phyloP scores from a whole-genome alignment of 2,113 vertebrate species.

The Cyanoliseus patagonus region DNA sequence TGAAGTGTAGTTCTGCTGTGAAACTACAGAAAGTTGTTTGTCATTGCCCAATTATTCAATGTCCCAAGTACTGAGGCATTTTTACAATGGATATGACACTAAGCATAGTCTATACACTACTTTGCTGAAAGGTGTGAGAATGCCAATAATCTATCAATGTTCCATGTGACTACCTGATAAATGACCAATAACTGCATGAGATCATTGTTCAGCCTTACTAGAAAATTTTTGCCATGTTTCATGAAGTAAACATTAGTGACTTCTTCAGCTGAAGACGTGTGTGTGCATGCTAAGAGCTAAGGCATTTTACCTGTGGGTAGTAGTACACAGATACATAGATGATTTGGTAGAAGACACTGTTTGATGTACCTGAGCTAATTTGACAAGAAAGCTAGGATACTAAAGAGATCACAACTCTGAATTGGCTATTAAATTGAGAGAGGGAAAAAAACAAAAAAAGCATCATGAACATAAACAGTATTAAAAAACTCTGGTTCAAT shows the following conservation, averaged over 20 bases:
- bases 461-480: background rate
- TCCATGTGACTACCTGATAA: background rate
- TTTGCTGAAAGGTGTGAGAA: background rate
- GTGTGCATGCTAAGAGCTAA: background rate
- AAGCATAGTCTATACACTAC: background rate
- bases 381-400: background rate
- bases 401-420: background rate
- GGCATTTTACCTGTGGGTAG: background rate
- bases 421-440: background rate
- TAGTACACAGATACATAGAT: background rate
- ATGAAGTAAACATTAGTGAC: background rate
- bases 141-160: background rate
- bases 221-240: background rate
- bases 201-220: background rate
- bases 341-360: background rate
- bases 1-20: background rate
- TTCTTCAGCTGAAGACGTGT: background rate
- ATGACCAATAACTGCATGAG: background rate
- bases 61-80: background rate
- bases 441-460: accelerated
- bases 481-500: background rate
- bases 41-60: background rate
- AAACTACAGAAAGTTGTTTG: background rate
- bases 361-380: background rate
- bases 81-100: background rate